A percentile compares a stretch with the other conserved stretches of the same genome.
phyloP scores from a whole-genome alignment of 2,113 vertebrate species.

The Chelonoidis abingdonii region DNA sequence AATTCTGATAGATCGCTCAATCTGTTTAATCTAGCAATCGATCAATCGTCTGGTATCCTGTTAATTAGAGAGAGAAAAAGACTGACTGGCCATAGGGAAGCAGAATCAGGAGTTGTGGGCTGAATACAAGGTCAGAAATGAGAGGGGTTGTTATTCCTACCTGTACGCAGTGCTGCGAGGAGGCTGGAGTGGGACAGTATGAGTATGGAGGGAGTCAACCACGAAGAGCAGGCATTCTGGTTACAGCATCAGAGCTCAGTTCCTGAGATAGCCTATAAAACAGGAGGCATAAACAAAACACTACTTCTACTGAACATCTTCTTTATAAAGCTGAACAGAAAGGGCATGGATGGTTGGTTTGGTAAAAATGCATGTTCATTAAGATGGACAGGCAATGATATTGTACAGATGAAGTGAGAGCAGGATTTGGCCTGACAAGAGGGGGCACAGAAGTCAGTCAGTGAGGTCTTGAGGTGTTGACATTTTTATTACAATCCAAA shows the following conservation, averaged over 20 bases:
- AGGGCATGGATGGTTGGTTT: background rate
- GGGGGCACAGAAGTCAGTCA: background rate
- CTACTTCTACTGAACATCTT: background rate
- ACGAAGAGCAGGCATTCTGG: background rate
- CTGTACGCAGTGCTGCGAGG: background rate
- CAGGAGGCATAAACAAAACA: background rate
- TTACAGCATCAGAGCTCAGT: background rate
- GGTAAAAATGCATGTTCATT: background rate
- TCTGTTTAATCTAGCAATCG: no score
- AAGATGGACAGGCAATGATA: background rate
- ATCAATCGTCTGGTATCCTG: background rate
- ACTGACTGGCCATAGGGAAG: rapidly evolving
- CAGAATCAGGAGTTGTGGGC: background rate
- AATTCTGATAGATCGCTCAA: background rate
- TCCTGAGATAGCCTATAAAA: background rate
- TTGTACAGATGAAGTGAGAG: background rate
- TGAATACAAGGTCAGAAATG: background rate
- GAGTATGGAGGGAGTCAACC: background rate
- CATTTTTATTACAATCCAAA: background rate
- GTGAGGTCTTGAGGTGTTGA: background rate
- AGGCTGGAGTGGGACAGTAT: background rate
- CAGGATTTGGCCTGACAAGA: background rate
- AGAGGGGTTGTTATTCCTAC: background rate
- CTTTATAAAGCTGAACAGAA: background rate
- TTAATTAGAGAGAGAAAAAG: background rate